These are phyloP conservation scores for Andrena dorsata DNA, from an alignment of 2,888 invertebrate genomes.

Conservation along the genomic window DNA sequence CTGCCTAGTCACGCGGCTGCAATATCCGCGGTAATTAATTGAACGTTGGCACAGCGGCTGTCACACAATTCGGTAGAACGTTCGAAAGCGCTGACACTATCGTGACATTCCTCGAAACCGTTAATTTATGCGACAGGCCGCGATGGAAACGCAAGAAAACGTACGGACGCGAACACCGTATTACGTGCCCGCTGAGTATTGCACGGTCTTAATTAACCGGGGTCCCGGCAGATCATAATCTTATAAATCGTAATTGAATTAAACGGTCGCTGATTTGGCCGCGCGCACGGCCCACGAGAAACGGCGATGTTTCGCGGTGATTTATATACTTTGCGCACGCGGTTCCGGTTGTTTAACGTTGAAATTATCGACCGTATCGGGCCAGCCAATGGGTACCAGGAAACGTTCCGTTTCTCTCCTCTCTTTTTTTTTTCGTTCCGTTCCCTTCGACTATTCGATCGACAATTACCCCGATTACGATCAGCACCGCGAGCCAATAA, in stretches of 20 bases:
- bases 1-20: conserved; percentile 34
- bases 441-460: conserved; percentile 58
- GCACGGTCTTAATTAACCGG: conserved; percentile 56
- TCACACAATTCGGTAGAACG: conserved; percentile 51
- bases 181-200: conserved; percentile 19
- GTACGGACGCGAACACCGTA: conserved; percentile 21
- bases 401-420: conserved; percentile 47
- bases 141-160: conserved; percentile 44
- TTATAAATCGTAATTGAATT: conserved; percentile 62
- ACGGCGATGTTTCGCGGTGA: conserved; percentile 60
- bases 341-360: conserved; percentile 68
- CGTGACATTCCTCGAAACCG: conserved; percentile 48
- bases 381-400: conserved; percentile 42
- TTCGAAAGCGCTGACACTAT: conserved; percentile 48
- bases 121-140: conserved; percentile 46
- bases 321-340: conserved; percentile 51
- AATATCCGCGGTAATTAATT: conserved; percentile 47
- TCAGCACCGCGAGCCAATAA: conserved; percentile 67
- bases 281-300: conserved; percentile 27
- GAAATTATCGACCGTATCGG: conserved; percentile 53
- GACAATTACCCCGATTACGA: conserved; percentile 73
- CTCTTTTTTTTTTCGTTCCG: conserved; percentile 4
- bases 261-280: conserved; percentile 41
- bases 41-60: conserved; percentile 48
- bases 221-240: conserved; percentile 58